Evolutionary conservation across 35 echinoderm and acorn worm species (phyloP).

Genomic region (Strongylocentrotus purpuratus): DNA sequence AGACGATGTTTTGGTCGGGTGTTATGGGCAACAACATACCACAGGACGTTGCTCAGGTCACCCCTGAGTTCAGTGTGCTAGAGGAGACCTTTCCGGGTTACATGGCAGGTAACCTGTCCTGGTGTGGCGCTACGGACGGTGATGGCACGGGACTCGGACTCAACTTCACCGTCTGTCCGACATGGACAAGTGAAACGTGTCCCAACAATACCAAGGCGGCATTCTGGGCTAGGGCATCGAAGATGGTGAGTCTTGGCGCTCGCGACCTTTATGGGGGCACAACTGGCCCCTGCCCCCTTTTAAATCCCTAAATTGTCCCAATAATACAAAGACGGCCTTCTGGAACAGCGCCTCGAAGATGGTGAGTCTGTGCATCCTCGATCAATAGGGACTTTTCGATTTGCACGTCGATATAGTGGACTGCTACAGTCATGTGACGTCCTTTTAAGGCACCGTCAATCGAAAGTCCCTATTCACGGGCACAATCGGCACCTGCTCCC

Average conservation of each 20-base stretch:
- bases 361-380: too few relatives aligned
- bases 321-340: too few relatives aligned
- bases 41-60: slow-evolving; percentile 40
- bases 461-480: too few relatives aligned
- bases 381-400: too few relatives aligned
- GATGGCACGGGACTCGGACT: neutral
- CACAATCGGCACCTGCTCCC: too few relatives aligned
- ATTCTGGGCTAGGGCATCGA: slow-evolving; percentile 15
- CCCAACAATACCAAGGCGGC: slow-evolving; percentile 35
- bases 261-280: too few relatives aligned
- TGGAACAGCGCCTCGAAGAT: too few relatives aligned
- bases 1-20: slow-evolving; percentile 48
- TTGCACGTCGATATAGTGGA: too few relatives aligned
- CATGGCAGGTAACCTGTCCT: slow-evolving; percentile 45
- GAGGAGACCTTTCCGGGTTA: slow-evolving; percentile 22
- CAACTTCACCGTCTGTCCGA: slow-evolving; percentile 32
- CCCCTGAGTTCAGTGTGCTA: neutral
- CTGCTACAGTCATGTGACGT: too few relatives aligned
- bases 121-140: slow-evolving; percentile 5
- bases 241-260: neutral
- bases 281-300: too few relatives aligned
- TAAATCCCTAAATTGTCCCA: too few relatives aligned
- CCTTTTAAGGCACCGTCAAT: too few relatives aligned
- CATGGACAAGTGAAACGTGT: neutral
- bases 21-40: neutral